Conservation (phyloP, 2,113 vertebrate species). For the Narcine bancroftii region DNA sequence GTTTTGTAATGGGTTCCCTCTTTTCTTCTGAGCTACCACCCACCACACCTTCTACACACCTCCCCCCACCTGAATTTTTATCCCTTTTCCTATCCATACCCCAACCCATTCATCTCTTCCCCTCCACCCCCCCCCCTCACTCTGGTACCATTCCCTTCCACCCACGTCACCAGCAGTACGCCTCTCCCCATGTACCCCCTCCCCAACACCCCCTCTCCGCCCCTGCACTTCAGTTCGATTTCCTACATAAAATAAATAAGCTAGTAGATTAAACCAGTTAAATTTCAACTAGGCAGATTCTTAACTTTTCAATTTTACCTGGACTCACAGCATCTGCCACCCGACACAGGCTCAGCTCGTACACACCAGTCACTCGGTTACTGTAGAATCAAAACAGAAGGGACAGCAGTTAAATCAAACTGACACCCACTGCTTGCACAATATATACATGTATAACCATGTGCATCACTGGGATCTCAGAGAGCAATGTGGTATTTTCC, state of each 20-base stretch:
- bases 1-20: no score
- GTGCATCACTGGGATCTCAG: not conserved
- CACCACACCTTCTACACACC: no score
- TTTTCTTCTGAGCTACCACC: no score
- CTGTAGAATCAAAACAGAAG: conserved; percentile 49
- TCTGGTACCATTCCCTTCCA: no score
- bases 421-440: not conserved
- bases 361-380: conserved; percentile 88
- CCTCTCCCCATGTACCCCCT: no score
- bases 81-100: no score
- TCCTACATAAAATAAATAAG: not conserved
- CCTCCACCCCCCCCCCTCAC: no score
- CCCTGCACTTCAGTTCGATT: no score
- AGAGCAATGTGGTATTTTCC: not conserved
- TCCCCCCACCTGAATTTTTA: no score
- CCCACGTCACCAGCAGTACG: no score
- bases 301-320: conserved; percentile 54
- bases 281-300: not conserved
- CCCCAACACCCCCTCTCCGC: no score
- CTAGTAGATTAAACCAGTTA: not conserved
- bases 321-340: conserved; percentile 85
- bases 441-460: not conserved
- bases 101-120: not conserved
- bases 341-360: conserved; percentile 83
- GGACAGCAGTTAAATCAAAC: no score